Conservation (phyloP, 2,797 vertebrate genomes). For the Chlorospingus semifuscus region DNA sequence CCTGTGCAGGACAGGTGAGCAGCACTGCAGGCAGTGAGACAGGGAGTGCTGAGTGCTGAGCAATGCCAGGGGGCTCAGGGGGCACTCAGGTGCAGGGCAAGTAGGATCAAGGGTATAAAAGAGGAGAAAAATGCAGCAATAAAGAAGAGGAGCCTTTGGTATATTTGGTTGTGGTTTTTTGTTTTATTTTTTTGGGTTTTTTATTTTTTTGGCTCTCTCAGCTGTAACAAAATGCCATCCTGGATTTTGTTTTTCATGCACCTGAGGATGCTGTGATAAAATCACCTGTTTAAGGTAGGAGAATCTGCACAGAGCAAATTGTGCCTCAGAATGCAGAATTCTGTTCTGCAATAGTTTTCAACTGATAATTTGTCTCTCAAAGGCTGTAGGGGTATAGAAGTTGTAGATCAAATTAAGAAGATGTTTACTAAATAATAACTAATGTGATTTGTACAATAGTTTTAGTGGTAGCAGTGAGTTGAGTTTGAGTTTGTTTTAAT, state of each 20-base stretch:
- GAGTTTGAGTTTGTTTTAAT: neutral
- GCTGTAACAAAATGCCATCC: neutral
- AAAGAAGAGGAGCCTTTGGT: neutral
- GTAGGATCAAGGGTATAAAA: neutral
- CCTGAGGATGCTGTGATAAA: neutral
- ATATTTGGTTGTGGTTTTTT: too few species aligned
- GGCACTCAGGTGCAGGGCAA: neutral
- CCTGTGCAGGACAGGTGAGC: neutral
- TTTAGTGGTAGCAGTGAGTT: neutral
- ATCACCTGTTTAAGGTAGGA: rapidly evolving
- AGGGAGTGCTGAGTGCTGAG: neutral
- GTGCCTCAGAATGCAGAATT: neutral
- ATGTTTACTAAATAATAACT: neutral
- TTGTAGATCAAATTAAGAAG: neutral
- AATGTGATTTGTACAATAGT: neutral
- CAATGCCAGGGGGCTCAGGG: neutral
- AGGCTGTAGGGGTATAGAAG: neutral
- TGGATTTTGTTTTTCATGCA: neutral
- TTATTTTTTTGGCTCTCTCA: neutral
- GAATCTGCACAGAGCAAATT: neutral
- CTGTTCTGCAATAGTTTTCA: neutral
- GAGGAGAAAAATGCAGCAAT: neutral
- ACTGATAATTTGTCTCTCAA: neutral
- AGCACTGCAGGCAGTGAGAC: neutral
- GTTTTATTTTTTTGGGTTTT: too few species aligned